A percentile compares a stretch with the other conserved stretches of the same genome.
These are phyloP conservation scores for Halocynthia roretzi DNA, from an alignment of 23 tunicate genomes.

Conservation along the genomic window DNA sequence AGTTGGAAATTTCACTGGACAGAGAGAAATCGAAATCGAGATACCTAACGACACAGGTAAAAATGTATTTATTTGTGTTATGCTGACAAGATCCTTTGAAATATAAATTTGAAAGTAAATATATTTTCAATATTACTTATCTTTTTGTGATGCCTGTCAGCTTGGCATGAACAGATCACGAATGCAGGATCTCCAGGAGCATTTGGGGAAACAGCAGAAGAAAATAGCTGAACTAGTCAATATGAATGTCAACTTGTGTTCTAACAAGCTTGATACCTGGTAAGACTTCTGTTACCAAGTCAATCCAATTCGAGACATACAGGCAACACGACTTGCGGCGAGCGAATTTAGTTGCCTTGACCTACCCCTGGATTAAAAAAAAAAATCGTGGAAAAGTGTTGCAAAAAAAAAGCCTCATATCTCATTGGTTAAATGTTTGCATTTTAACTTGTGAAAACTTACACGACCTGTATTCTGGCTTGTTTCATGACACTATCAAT, in stretches of 20 bases:
- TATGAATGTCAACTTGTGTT: slow-evolving; percentile 4
- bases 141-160: not conserved
- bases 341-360: no score
- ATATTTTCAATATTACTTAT: not conserved
- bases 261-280: slow-evolving; percentile 3
- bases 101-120: no score
- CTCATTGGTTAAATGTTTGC: no score
- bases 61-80: not conserved
- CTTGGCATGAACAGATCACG: slow-evolving; percentile 1
- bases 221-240: not conserved
- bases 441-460: no score
- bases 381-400: no score
- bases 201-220: slow-evolving; percentile 1
- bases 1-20: not conserved
- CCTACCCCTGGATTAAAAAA: no score
- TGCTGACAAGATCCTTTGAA: not conserved
- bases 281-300: not conserved
- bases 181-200: not conserved
- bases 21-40: not conserved
- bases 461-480: no score
- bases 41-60: slow-evolving; percentile 9
- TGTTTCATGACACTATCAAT: no score
- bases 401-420: no score
- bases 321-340: no score
- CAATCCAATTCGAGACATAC: no score